Evolutionary conservation across 2,888 invertebrate species (phyloP), one percentile per base, ranked within the genome.

Genomic region (Aphodius sticticus): DNA sequence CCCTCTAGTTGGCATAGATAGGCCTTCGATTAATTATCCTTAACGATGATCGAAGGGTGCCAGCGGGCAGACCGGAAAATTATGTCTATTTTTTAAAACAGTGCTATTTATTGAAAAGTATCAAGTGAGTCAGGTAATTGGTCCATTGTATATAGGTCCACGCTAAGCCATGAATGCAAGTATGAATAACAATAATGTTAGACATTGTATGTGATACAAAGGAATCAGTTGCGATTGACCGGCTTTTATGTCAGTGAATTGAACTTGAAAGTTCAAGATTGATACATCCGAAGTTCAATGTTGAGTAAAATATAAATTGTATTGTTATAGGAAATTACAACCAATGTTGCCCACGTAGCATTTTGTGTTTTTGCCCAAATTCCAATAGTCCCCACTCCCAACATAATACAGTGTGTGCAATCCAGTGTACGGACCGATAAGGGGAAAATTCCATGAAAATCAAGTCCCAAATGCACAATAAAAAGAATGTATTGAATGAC

Each of bases 81-180:
- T 53, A 53, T 5, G 12, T 5, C 12, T 53, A 53, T 53, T 53
- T 53, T 53, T 53, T 3, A 16, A 74, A 74, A 36, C 14, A 6
- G 35, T 74, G 3, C 74, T 36, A 74, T 16, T 74, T 37, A 26
- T 74, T 36, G 74, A 6, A 15, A 26, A 5, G 6, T 74, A 74
- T 74, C 74, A 74, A 74, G 74, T 74, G 71, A 70, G 71, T 70
- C 71, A 70, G 26, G 26, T 70, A 74, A 74, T 74, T 74, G 74
- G 5, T 74, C n/a, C 36, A 74, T 74, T 74, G 74, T 74, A 36
- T 74, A n/a, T 74, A 1, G 53, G 53, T 53, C 9, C 53, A n/a
- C 7, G 38, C 38, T 38, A 38, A 38, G 38, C 38, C 38, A 38
- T 38, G 38, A 38, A 38, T 38, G 38, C 6, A 38, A 38, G 38